Percentiles rank a stretch among this genome's conserved stretches.
These are phyloP conservation scores for Phacellophora camtschatica DNA, from an alignment of 30 jellyfish, hydroid and myxozoan genomes.

Conservation along the genomic window DNA sequence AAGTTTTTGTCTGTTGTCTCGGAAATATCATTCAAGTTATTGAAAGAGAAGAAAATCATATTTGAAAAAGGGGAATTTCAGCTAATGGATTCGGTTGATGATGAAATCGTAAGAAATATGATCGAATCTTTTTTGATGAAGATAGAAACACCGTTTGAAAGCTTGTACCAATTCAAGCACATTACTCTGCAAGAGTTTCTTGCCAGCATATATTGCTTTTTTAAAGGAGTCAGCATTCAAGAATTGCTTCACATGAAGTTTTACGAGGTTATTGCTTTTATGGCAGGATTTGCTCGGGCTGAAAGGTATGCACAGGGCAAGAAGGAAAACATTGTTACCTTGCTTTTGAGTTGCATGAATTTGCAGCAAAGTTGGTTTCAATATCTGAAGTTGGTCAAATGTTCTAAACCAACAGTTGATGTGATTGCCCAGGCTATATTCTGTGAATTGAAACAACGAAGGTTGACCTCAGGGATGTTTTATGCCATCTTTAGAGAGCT, in stretches of 20 bases:
- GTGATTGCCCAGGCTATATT: background rate
- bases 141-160: slow-evolving; percentile 13
- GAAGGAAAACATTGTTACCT: background rate
- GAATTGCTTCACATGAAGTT: slow-evolving; percentile 1
- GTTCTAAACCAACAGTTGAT: background rate
- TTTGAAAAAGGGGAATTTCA: slow-evolving; percentile 6
- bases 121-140: slow-evolving; percentile 19
- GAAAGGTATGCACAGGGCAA: background rate
- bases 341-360: background rate
- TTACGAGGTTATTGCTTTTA: slow-evolving; percentile 1
- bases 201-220: slow-evolving; percentile 12
- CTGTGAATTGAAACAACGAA: background rate
- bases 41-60: background rate
- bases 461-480: background rate
- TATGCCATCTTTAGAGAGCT: slow-evolving; percentile 5
- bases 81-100: background rate
- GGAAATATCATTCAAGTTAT: slow-evolving; percentile 2
- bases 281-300: slow-evolving; percentile 35
- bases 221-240: background rate
- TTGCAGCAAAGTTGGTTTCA: background rate
- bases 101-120: slow-evolving; percentile 6
- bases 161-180: slow-evolving; percentile 36
- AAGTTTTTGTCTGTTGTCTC: background rate
- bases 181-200: slow-evolving; percentile 31
- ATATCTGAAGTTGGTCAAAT: background rate